Base-by-base conservation (phyloP, 1,140 invertebrate species). In the Ostrea edulis region DNA sequence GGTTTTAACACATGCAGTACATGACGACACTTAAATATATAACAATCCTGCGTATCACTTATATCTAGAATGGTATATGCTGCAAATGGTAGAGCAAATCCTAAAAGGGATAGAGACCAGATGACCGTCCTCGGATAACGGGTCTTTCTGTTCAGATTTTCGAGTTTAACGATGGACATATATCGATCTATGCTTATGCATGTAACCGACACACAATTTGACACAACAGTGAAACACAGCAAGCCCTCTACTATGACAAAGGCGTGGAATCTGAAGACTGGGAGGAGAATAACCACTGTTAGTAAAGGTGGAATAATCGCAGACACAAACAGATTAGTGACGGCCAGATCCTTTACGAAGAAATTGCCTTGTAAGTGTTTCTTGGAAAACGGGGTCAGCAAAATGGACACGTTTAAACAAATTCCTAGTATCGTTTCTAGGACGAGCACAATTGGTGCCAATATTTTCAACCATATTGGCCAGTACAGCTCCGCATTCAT, bases 101-200 rank as follows among this genome's bases (percentile, higher is more conserved):
- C 68, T 17, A 77, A 17, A 35, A 77, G 8, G 4, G 68, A 77
- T 7, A 77, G 29, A 77, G 29, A 77, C 68, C 68, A 77, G 25
- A 77, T 77, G 25, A 17, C 68, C 0, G 25, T 77, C 22, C 68
- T 22, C 9, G 68, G 68, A 35, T 77, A 77, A 25, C 25, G 68
- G 11, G 14, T 14, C 2, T 25, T 77, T 77, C 68, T 29, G 68
- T 77, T 25, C 68, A 77, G 35, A 11, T 77, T 77, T 11, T 77
- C 68, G 12, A 77, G 68, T 77, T 77, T 77, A 35, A 77, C 68
- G 9, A 77, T 77, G 22, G 68, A 77, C 25, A 77, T 25, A 35
- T 77, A 77, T 35, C 68, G 25, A 35, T 77, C 68, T 77, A 77
- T 77, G 25, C 68, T 77, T 22, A 77, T 77, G 22, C 68, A 77